phyloP scores from a whole-genome alignment of 2,113 vertebrate genomes.

The Antennarius striatus region DNA sequence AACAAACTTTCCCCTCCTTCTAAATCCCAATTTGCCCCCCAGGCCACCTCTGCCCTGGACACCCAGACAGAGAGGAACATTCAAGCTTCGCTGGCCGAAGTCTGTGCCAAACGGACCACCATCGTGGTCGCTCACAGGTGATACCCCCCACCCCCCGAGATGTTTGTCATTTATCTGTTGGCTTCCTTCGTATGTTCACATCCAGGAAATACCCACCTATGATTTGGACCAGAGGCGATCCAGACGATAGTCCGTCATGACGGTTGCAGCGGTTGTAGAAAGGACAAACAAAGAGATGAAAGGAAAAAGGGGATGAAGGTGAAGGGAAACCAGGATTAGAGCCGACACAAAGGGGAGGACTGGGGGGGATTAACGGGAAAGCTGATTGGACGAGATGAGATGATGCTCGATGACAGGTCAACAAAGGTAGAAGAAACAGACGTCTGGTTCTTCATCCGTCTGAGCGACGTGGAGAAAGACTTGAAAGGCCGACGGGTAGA shows the following conservation, averaged over 20 bases:
- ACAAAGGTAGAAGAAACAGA: conserved; percentile 58
- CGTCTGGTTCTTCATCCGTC: conserved; percentile 48
- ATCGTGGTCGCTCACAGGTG: conserved; percentile 91
- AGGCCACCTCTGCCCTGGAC: conserved; percentile 91
- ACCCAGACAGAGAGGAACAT: conserved; percentile 90
- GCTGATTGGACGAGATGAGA: conserved; percentile 58
- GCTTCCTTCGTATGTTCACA: too few relatives aligned
- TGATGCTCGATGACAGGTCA: conserved; percentile 47
- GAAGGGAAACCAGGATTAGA: conserved; percentile 52
- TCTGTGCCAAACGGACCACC: conserved; percentile 86
- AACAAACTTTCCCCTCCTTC: too few relatives aligned
- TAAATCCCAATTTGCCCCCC: not conserved
- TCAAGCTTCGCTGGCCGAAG: conserved; percentile 86
- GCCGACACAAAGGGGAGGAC: conserved; percentile 53
- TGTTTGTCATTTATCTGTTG: not conserved
- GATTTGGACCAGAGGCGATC: too few relatives aligned
- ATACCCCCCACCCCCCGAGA: not conserved
- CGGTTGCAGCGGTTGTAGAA: too few relatives aligned
- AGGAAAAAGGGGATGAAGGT: conserved; percentile 25
- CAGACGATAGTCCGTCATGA: too few relatives aligned
- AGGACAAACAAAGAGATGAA: conserved; percentile 38
- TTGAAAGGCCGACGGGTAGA: conserved; percentile 30
- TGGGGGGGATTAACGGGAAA: conserved; percentile 60
- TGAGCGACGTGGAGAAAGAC: conserved; percentile 42
- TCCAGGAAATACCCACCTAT: too few relatives aligned